Conservation (phyloP, 1,140 invertebrate species). For the Heliconius hewitsoni region DNA sequence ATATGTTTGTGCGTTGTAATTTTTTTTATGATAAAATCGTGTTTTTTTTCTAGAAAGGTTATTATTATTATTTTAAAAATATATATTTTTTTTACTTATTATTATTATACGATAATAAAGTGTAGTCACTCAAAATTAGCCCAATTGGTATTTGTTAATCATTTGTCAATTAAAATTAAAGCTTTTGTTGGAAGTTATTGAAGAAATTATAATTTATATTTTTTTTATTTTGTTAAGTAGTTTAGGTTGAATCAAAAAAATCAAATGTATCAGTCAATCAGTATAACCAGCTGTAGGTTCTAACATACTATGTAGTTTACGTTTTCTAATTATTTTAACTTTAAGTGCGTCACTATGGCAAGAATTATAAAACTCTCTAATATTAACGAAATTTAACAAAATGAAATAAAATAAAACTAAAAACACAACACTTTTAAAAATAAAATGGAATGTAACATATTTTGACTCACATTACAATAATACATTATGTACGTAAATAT, state of each 20-base stretch:
- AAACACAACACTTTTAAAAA: background rate
- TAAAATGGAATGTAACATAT: constrained; percentile 9
- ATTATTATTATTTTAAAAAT: no score
- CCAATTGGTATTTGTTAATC: background rate
- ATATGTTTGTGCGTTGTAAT: background rate
- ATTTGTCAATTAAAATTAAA: background rate
- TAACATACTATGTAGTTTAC: background rate
- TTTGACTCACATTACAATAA: background rate
- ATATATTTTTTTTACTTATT: no score
- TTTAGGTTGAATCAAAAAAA: background rate
- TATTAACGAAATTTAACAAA: background rate
- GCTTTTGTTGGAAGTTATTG: background rate
- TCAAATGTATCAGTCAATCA: background rate
- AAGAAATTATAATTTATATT: background rate
- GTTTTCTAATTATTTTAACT: background rate
- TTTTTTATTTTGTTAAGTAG: background rate
- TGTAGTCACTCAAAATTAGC: background rate
- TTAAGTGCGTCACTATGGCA: background rate
- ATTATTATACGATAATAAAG: no score
- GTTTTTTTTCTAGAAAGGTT: background rate
- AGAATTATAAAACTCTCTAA: constrained; percentile 4
- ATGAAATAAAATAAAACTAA: background rate
- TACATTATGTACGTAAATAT: no score
- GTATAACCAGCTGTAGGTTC: background rate
- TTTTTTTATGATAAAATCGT: background rate